A percentile compares a stretch with the other conserved stretches of the same genome.
phyloP scores from a whole-genome alignment of 2,797 vertebrate genomes.

The Rhabdophis nuchalis region DNA sequence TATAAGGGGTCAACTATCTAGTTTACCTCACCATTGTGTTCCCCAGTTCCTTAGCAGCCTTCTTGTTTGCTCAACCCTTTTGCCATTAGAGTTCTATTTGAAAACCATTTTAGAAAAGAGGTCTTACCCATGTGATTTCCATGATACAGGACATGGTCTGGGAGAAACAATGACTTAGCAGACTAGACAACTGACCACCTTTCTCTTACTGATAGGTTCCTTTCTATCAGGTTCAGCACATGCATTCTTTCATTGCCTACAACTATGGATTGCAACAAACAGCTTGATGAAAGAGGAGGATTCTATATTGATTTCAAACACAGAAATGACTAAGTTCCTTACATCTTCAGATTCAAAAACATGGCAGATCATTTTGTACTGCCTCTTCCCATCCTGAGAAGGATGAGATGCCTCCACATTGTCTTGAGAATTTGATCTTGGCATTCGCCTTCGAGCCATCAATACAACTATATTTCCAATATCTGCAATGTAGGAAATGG shows the following conservation, averaged over 20 bases:
- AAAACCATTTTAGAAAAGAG: not conserved
- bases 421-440: conserved; percentile 88
- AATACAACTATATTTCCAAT: conserved; percentile 95
- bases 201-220: not conserved
- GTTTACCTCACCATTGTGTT: not conserved
- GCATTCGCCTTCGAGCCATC: conserved; percentile 92
- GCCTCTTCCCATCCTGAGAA: conserved; percentile 87
- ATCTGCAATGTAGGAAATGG: conserved; percentile 97
- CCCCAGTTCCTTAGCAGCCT: not conserved
- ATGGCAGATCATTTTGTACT: conserved; percentile 99
- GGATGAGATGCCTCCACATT: conserved; percentile 87
- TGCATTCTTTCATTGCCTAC: not conserved
- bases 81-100: not conserved
- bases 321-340: conserved; percentile 65
- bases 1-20: not conserved
- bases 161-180: not conserved
- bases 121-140: not conserved
- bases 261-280: not conserved
- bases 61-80: not conserved
- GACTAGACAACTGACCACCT: not conserved
- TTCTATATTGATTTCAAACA: conserved; percentile 12
- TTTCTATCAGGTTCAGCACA: not conserved
- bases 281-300: not conserved
- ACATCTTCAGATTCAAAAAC: conserved; percentile 98
- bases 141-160: not conserved